Evolutionary conservation across 64 coral and sea anemone species (phyloP), one percentile per base, ranked within the genome.

Genomic region (Pocillopora damicornis): DNA sequence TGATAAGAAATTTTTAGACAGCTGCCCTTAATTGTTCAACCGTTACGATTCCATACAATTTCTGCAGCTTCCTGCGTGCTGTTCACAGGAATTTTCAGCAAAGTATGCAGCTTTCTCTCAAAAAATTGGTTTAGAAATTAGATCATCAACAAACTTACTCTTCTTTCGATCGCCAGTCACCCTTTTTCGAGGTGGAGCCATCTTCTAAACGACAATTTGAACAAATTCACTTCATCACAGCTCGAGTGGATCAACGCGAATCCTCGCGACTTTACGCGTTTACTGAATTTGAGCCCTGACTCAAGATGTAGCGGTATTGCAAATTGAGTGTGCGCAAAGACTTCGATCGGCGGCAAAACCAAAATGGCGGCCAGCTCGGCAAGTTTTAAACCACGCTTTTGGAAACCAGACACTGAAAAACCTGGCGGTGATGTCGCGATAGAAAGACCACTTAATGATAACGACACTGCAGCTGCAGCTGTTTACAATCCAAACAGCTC

Each of bases 401-500:
- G 93, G 93, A 94, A 90, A 16, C 93, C 93, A 87, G 93, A 89
- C 87, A 79, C 60, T 9, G 97, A 88, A 13, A 89, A 75, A 38
- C 93, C 93, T 60, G 93, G 79, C 18, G 79, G 82, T 74, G 87
- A 82, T 75, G 86, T 99, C 17, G 68, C 89, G 57, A 78, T 77
- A 58, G 97, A 99, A 65, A 73, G 97, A 74, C 58, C 85, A 14
- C 17, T 59, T 11, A 84, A 80, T 60, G 63, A 71, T 15, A 85
- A 95, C 9, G 96, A 95, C n/a, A 82, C 81, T 17, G 38, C 82
- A 23, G 30, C 67, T 18, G 71, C 88, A 45, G 79, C 79, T 59
- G 77, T 95, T 20, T 99, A 92, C 58, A 99, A 95, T 75, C 75
- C 93, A 61, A 87, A 95, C 66, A 81, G 88, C 37, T 92, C 93